Percentiles rank a stretch among this genome's conserved stretches.
These are phyloP conservation scores for Heliconius nattereri DNA, from an alignment of 1,140 invertebrate genomes.

Conservation along the genomic window DNA sequence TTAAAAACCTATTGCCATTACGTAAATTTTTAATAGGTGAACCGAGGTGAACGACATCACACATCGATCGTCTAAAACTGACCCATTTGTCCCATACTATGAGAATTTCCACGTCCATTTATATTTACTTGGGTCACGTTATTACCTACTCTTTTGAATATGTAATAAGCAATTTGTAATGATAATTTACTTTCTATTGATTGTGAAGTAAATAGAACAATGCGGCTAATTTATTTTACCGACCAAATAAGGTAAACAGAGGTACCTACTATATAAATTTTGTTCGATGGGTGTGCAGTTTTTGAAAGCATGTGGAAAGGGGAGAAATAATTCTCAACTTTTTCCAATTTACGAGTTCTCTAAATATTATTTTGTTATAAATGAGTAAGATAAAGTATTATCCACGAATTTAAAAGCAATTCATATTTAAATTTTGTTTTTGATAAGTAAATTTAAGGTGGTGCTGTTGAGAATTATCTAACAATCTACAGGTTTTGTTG, in stretches of 20 bases:
- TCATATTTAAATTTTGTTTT: no score
- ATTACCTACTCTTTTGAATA: slow-evolving; percentile 3
- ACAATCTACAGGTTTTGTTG: no score
- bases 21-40: slow-evolving; percentile 30
- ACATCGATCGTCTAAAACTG: slow-evolving; percentile 30
- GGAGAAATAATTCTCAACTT: no score
- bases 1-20: slow-evolving; percentile 14
- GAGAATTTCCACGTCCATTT: slow-evolving; percentile 16
- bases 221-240: background rate
- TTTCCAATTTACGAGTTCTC: no score
- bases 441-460: no score
- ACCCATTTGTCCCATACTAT: slow-evolving; percentile 17
- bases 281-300: background rate
- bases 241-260: background rate
- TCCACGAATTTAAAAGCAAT: no score
- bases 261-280: background rate
- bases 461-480: no score
- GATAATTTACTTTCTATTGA: slow-evolving; percentile 9
- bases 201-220: background rate
- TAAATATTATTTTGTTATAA: no score
- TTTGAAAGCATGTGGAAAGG: no score
- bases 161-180: background rate
- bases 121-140: slow-evolving; percentile 15
- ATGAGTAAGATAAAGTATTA: no score
- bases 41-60: slow-evolving; percentile 21